Evolutionary conservation across 2,113 vertebrate genomes (phyloP).

Genomic region (Prionailurus bengalensis): DNA sequence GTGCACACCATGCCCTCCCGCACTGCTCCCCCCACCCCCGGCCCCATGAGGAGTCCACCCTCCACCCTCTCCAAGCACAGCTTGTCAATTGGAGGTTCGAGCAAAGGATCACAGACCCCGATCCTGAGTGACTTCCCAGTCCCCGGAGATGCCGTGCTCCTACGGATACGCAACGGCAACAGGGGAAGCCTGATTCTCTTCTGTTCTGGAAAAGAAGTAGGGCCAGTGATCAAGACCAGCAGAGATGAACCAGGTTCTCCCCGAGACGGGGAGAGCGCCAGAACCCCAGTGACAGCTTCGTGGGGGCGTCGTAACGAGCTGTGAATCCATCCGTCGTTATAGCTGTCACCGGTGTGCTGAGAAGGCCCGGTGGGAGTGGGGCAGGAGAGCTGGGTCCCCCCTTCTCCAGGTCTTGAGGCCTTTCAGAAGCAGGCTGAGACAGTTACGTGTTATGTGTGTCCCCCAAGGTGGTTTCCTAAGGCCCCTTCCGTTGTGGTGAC

Average conservation of each 20-base stretch:
- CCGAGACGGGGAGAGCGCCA: rapidly evolving
- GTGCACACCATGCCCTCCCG: rapidly evolving
- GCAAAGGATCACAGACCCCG: neutral
- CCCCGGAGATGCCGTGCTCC: neutral
- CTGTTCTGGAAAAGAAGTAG: neutral
- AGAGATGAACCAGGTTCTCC: neutral
- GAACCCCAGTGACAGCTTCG: neutral
- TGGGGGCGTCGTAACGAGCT: neutral
- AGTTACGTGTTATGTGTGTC: neutral
- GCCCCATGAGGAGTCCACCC: no score
- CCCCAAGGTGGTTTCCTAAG: neutral
- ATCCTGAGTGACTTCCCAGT: neutral
- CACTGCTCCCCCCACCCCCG: no score
- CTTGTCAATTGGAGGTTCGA: neutral
- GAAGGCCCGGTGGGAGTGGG: neutral
- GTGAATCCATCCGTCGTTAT: rapidly evolving
- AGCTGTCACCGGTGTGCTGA: neutral
- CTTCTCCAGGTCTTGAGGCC: rapidly evolving
- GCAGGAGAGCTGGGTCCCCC: no score
- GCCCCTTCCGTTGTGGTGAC: neutral
- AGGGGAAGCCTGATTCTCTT: neutral
- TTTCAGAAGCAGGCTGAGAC: neutral
- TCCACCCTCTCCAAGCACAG: no score
- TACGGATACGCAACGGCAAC: rapidly evolving
- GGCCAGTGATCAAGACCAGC: neutral